Percentiles rank a stretch among this genome's conserved stretches.
These are phyloP conservation scores for Odontamblyopus rebecca DNA, from an alignment of 2,797 vertebrate species.

Conservation along the genomic window DNA sequence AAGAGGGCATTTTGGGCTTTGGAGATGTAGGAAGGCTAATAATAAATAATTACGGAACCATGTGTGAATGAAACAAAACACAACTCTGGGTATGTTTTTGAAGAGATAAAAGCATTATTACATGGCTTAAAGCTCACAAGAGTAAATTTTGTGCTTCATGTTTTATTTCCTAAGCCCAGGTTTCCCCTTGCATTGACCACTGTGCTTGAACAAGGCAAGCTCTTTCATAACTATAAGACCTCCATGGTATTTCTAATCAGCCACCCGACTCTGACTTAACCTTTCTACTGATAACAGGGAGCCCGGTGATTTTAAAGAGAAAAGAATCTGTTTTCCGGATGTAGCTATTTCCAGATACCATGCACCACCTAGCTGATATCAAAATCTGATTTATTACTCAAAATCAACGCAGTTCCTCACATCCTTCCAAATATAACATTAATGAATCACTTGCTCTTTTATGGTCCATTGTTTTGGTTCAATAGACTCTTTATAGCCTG, in stretches of 20 bases:
- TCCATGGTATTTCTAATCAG: constrained; percentile 34
- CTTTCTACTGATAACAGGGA: constrained; percentile 30
- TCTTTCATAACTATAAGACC: constrained; percentile 34
- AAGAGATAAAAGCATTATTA: too few relatives aligned
- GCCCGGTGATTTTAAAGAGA: constrained; percentile 5
- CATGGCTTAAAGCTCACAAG: too few relatives aligned
- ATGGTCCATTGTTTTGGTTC: constrained; percentile 24
- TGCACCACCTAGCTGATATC: constrained; percentile 27
- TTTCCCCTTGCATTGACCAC: constrained; percentile 24
- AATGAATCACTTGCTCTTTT: not conserved
- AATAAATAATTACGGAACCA: too few relatives aligned
- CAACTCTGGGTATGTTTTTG: too few relatives aligned
- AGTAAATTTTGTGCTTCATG: not conserved
- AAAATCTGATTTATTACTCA: not conserved
- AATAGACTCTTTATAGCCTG: constrained; percentile 43
- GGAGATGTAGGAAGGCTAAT: too few relatives aligned
- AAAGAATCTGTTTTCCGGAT: constrained; percentile 8
- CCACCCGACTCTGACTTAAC: constrained; percentile 38
- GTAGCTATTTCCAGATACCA: constrained; percentile 14
- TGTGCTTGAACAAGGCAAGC: constrained; percentile 29
- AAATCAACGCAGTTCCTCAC: constrained; percentile 12
- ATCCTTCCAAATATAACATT: not conserved
- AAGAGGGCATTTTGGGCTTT: too few relatives aligned
- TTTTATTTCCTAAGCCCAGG: constrained; percentile 17
- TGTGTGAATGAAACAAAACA: too few relatives aligned